Evolutionary conservation across 2,888 invertebrate genomes (phyloP).

Genomic region (Stenodera caucasica): DNA sequence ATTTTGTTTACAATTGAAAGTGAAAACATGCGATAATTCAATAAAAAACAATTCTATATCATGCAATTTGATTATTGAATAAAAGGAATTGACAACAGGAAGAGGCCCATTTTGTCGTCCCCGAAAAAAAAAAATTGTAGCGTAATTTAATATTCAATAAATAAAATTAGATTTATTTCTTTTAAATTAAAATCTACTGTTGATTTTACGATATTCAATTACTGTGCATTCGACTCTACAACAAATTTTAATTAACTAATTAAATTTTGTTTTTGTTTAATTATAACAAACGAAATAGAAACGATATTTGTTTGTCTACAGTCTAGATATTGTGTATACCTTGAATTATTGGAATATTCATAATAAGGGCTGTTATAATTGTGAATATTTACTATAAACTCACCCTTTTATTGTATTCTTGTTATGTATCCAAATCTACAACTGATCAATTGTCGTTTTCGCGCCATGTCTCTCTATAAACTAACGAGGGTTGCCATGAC

Average conservation of each 20-base stretch:
- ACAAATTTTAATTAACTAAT: neutral
- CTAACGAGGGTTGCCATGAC: slow-evolving; percentile 29
- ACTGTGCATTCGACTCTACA: neutral
- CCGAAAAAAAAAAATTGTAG: too few species aligned
- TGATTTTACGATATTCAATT: neutral
- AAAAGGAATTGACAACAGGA: too few species aligned
- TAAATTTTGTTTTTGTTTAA: neutral
- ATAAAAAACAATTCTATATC: neutral
- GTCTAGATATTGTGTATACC: too few species aligned
- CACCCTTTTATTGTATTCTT: neutral
- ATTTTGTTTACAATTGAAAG: neutral
- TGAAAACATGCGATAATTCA: slow-evolving; percentile 2
- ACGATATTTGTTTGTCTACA: neutral
- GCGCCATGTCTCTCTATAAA: slow-evolving; percentile 28
- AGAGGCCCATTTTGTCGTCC: too few species aligned
- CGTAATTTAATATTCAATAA: too few species aligned
- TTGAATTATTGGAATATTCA: too few species aligned
- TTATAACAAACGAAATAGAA: neutral
- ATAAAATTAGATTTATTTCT: too few species aligned
- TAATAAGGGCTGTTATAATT: neutral
- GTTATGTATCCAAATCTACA: neutral
- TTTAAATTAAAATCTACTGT: neutral
- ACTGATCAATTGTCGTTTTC: slow-evolving; percentile 20
- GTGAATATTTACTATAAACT: neutral
- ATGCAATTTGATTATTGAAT: too few species aligned